Base-by-base conservation (phyloP, 2,113 vertebrate genomes). In the Boleophthalmus pectinirostris region DNA sequence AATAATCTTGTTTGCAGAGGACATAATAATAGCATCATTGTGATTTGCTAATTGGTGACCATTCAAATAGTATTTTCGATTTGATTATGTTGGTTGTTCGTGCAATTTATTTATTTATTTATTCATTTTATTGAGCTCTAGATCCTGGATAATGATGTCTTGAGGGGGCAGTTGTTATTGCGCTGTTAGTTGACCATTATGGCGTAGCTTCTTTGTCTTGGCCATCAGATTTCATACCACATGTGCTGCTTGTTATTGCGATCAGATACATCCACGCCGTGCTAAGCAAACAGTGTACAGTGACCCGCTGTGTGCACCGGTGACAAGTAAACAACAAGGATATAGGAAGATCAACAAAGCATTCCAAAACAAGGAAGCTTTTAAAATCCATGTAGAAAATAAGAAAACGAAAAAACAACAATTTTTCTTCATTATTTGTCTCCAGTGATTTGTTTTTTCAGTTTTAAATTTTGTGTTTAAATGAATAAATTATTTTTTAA, bases 91-190 rank as follows among this genome's bases (percentile, higher is more conserved):
- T 20, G 15, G 15, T 16, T 7, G 16, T 1, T 20, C 51, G 7
- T 43, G 8, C 10, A 29, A 29, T 43, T 8, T 43, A 43, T 43
- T 43, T 10, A 10, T 70, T 87, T 81, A 78, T 74, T 84, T 87
- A 87, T 78, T 83, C 90, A 87, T 88, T 87, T 89, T 82, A 87
- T 89, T 80, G 80, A 80, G 80, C 72, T 84, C 79, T 47, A 73
- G 74, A 85, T 79, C 51, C 4, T 29, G 71, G 84, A 82, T 82
- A 84, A 88, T 83, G 80, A 82, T 83, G 83, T 82, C 78, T 81
- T 73, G 80, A 74, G 69, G 78, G 77, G 66, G 67, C 80, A 83
- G 78, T 29, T 21, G 69, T 78, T 85, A 77, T 86, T 66, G 82
- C 74, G 73, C 75, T 82, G 66, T 77, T 81, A 73, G 83, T 68